Evolutionary conservation across 2,797 vertebrate species (phyloP), one percentile per base, ranked within the genome.

Genomic region (Coregonus suidteri): DNA sequence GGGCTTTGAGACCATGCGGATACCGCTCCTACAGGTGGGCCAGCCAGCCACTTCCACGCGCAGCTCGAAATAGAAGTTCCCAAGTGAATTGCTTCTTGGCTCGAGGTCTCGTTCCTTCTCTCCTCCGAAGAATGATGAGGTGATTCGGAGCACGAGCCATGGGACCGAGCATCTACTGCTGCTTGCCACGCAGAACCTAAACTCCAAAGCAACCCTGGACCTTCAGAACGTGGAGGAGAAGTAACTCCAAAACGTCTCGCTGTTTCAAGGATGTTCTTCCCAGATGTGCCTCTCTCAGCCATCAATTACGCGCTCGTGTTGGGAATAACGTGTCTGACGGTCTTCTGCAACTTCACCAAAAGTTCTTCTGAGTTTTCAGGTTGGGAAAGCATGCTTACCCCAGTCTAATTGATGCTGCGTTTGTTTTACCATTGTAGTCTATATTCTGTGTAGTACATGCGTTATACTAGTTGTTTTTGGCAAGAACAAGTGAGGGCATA

Each of bases 361-460:
- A 93, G 93, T 83, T 95, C 96, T 35, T 85, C 96, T 0, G 95
- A 96, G 84, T 93, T 95, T 72, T 94, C 96, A 96, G 96, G 96
- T 97, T 88, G 79, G 93, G 66, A 73, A 80, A 79, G 54, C 41
- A 30, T 35, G 2, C 47, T 47, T 47, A 37, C 30, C 75, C n/a
- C 31, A 4, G 34, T 47, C 6, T 14, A 34, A 25, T 25, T 25
- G 59, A 64, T 67, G 20, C 9, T 18, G 72, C 47, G 41, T 31
- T 14, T 25, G 16, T 51, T 4, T 56, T 1, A 53, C 4, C 59
- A 6, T 68, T 41, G 1, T 11, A 2, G 6, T 34, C 18, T 30
- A 9, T 25, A 25, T 25, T n/a, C n/a, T 13, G n/a, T 76, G 66
- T 71, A 14, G 34, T 41, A 18, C 2, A 68, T 68, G 34, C 66